Percentiles rank a stretch among this genome's conserved stretches.
Evolutionary conservation across 2,113 vertebrate species (phyloP).

Genomic region (Colinus virginianus): DNA sequence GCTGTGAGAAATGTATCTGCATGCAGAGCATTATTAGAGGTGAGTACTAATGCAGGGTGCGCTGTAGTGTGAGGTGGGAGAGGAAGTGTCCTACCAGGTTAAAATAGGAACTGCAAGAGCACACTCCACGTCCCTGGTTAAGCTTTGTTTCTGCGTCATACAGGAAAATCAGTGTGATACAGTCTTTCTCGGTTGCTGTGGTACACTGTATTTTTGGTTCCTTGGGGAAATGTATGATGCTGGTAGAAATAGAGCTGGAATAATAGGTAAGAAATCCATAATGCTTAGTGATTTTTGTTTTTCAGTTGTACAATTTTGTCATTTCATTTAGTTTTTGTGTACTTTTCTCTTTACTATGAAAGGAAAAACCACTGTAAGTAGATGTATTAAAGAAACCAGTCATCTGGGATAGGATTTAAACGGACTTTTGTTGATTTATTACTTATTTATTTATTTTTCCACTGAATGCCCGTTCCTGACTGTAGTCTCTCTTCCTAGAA

Average conservation of each 20-base stretch:
- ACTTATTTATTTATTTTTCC: neutral
- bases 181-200: neutral
- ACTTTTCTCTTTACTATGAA: neutral
- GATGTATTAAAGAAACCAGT: neutral
- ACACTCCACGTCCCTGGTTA: fast-evolving
- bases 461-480: neutral
- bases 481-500: conserved; percentile 82
- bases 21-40: neutral
- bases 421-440: neutral
- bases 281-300: neutral
- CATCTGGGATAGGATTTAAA: neutral
- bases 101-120: neutral
- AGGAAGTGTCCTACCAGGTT: neutral
- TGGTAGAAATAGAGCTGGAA: neutral
- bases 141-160: fast-evolving
- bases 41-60: neutral
- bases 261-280: neutral
- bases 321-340: neutral
- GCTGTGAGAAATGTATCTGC: neutral
- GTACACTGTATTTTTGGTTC: neutral
- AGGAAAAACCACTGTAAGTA: neutral
- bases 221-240: neutral
- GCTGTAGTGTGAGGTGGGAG: neutral
- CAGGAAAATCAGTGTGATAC: neutral
- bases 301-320: neutral